Conservation (phyloP, 2,113 vertebrate species). For the Athene noctua region DNA sequence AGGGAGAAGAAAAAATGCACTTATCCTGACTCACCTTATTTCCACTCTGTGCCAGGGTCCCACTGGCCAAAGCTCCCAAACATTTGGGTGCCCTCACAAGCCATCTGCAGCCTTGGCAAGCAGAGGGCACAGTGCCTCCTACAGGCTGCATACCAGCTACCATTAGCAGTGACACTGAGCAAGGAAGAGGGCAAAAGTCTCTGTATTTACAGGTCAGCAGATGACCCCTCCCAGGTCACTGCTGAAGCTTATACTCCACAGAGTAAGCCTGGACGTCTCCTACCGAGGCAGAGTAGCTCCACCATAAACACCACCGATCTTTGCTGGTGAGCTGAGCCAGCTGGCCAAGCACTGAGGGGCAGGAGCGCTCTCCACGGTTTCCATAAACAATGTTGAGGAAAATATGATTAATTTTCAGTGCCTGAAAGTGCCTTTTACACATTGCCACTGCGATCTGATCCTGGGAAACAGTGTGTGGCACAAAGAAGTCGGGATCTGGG, state of each 20-base stretch:
- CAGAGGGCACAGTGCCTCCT: background rate
- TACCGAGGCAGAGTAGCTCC: background rate
- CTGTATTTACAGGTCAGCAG: background rate
- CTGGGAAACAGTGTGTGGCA: slow-evolving; percentile 49
- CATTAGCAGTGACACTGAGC: background rate
- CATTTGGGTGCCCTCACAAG: background rate
- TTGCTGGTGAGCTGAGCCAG: background rate
- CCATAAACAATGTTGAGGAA: slow-evolving; percentile 22
- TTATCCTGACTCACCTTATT: background rate
- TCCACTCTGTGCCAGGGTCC: background rate
- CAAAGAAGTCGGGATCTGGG: slow-evolving; percentile 4
- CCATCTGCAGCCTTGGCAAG: background rate
- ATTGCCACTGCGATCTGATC: slow-evolving; percentile 12
- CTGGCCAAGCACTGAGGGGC: background rate
- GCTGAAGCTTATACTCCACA: background rate
- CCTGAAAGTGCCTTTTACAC: background rate
- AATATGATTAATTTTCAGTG: slow-evolving; percentile 36
- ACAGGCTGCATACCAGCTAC: accelerated
- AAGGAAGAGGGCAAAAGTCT: background rate
- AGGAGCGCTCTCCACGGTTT: background rate
- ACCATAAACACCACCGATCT: background rate
- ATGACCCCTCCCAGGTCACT: background rate
- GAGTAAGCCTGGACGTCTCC: background rate
- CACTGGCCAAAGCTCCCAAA: background rate
- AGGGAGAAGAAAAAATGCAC: background rate